Percentiles rank a stretch among this genome's conserved stretches.
Conservation (phyloP, 2,797 vertebrate genomes). For the Spheniscus humboldti region DNA sequence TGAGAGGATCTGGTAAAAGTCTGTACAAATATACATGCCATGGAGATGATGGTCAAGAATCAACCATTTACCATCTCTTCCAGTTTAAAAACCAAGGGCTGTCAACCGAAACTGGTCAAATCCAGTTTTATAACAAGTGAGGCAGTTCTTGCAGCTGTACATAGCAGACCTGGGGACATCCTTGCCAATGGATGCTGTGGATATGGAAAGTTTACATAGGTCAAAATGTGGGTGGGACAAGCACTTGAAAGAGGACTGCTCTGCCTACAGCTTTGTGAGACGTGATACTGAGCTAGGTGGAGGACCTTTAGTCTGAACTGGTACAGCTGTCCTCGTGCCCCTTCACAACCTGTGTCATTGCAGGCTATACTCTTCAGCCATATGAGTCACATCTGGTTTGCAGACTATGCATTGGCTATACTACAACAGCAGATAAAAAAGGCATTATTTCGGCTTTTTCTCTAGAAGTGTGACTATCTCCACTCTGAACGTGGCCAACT, state of each 20-base stretch:
- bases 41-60: neutral
- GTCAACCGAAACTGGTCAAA: neutral
- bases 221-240: neutral
- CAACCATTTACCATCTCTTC: neutral
- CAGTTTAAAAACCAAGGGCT: neutral
- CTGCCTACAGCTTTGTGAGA: neutral
- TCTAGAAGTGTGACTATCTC: neutral
- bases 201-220: neutral
- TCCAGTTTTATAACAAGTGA: neutral
- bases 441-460: neutral
- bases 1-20: neutral
- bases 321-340: neutral
- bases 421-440: neutral
- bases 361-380: neutral
- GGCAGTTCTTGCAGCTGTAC: neutral
- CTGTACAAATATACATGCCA: neutral
- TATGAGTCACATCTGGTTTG: neutral
- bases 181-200: neutral
- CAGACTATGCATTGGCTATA: neutral
- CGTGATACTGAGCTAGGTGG: neutral
- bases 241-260: neutral
- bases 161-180: accelerated
- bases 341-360: neutral
- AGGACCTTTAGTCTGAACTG: neutral
- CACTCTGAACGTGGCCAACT: neutral